These are phyloP conservation scores for Kryptopterus vitreolus DNA, from an alignment of 2,797 vertebrate species.

Conservation along the genomic window DNA sequence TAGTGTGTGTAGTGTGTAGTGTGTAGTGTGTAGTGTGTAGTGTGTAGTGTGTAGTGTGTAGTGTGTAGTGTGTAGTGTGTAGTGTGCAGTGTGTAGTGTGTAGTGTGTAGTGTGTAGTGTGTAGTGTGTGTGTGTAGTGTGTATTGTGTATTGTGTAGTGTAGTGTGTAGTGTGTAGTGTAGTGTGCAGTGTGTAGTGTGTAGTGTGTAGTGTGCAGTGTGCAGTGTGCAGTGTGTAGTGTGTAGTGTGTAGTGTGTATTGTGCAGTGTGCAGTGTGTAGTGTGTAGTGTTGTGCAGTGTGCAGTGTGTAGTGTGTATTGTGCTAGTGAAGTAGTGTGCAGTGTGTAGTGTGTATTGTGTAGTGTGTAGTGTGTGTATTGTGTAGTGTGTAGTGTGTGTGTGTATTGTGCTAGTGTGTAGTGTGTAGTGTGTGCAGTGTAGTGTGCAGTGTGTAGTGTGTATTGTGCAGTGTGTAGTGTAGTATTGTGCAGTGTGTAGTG, in stretches of 20 bases:
- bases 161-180: slow-evolving; percentile 34
- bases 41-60: slow-evolving; percentile 46
- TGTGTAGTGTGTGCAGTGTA: slow-evolving; percentile 44
- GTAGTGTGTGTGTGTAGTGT: slow-evolving; percentile 37
- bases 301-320: too few species aligned
- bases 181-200: slow-evolving; percentile 37
- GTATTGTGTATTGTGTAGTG: slow-evolving; percentile 45
- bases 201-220: slow-evolving; percentile 40
- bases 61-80: slow-evolving; percentile 37
- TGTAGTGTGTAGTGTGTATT: slow-evolving; percentile 44
- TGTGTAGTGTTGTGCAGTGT: too few species aligned
- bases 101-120: slow-evolving; percentile 45
- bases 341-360: too few species aligned
- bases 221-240: slow-evolving; percentile 49
- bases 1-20: too few species aligned
- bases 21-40: too few species aligned
- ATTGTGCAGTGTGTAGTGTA: slow-evolving; percentile 43
- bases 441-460: slow-evolving; percentile 41
- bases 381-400: too few species aligned
- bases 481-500: too few species aligned
- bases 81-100: slow-evolving; percentile 48
- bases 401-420: slow-evolving; percentile 27
- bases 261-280: slow-evolving; percentile 43
- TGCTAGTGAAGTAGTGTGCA: too few species aligned
- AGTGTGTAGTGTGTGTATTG: too few species aligned